A percentile compares a stretch with the other conserved stretches of the same genome.
These are phyloP conservation scores for Melieria picta DNA, from an alignment of 2,888 invertebrate genomes.

Conservation along the genomic window DNA sequence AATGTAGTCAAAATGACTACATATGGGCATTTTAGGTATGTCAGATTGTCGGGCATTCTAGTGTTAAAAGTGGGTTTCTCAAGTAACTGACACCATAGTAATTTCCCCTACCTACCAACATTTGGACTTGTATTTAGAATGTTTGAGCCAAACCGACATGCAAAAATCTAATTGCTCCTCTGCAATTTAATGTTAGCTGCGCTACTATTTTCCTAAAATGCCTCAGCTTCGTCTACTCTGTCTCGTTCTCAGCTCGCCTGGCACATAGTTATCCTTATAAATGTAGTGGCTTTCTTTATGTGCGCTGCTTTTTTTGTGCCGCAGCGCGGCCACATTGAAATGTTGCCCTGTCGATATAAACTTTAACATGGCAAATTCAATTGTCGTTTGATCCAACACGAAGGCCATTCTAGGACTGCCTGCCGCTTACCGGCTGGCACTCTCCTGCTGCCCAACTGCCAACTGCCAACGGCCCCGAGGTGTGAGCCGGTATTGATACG, in stretches of 20 bases:
- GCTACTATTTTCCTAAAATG: too few species aligned
- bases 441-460: neutral
- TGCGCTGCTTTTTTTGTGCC: slow-evolving; percentile 20
- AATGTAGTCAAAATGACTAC: too few species aligned
- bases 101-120: too few species aligned
- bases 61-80: too few species aligned
- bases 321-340: slow-evolving; percentile 30
- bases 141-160: too few species aligned
- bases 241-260: neutral
- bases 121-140: too few species aligned
- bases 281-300: slow-evolving; percentile 29
- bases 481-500: slow-evolving; percentile 13
- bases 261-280: slow-evolving; percentile 28
- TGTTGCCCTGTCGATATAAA: slow-evolving; percentile 43
- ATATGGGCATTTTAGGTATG: too few species aligned
- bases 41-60: too few species aligned
- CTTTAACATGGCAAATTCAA: slow-evolving; percentile 62
- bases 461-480: slow-evolving; percentile 5
- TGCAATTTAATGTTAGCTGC: too few species aligned
- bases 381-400: slow-evolving; percentile 50
- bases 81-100: too few species aligned
- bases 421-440: slow-evolving; percentile 19
- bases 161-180: too few species aligned
- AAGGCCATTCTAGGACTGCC: slow-evolving; percentile 29
- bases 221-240: too few species aligned